Conservation (phyloP, 30 jellyfish, hydroid and myxozoan genomes). For the Aurelia sp. region DNA sequence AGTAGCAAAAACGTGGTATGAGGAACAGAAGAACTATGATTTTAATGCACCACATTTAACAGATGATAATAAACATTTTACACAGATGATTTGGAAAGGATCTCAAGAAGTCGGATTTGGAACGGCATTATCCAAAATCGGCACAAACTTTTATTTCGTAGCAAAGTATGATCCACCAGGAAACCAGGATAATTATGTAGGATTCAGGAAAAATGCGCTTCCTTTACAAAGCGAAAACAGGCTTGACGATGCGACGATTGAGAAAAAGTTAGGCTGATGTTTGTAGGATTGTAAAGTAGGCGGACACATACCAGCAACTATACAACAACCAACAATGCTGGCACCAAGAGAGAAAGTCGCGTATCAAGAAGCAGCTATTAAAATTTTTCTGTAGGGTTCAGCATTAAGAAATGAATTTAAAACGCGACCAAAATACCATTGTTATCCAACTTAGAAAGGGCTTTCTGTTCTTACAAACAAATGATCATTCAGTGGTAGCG, state of each 20-base stretch:
- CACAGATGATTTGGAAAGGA: slow-evolving; percentile 93
- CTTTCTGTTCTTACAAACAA: too few relatives aligned
- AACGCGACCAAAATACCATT: too few relatives aligned
- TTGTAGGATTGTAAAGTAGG: too few relatives aligned
- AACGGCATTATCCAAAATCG: slow-evolving; percentile 37
- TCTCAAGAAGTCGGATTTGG: slow-evolving; percentile 81
- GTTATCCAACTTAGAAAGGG: too few relatives aligned
- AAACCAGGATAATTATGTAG: slow-evolving; percentile 67
- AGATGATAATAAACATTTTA: slow-evolving; percentile 71
- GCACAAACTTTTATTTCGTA: slow-evolving; percentile 59
- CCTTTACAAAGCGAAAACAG: slow-evolving; percentile 32
- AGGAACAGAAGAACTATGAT: slow-evolving; percentile 73
- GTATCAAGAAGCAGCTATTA: too few relatives aligned
- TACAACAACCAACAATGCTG: too few relatives aligned
- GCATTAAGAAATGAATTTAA: too few relatives aligned
- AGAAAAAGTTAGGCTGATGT: not conserved
- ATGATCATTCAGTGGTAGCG: too few relatives aligned
- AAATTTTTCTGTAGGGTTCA: too few relatives aligned
- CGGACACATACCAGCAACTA: too few relatives aligned
- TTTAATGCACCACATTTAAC: slow-evolving; percentile 75
- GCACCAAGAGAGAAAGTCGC: too few relatives aligned
- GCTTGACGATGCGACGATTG: slow-evolving; percentile 25
- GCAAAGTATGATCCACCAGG: slow-evolving; percentile 95
- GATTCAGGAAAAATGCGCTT: slow-evolving; percentile 71
- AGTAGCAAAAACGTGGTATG: slow-evolving; percentile 88